Conservation (phyloP, 2,888 invertebrate genomes). For the Sympetrum striolatum region DNA sequence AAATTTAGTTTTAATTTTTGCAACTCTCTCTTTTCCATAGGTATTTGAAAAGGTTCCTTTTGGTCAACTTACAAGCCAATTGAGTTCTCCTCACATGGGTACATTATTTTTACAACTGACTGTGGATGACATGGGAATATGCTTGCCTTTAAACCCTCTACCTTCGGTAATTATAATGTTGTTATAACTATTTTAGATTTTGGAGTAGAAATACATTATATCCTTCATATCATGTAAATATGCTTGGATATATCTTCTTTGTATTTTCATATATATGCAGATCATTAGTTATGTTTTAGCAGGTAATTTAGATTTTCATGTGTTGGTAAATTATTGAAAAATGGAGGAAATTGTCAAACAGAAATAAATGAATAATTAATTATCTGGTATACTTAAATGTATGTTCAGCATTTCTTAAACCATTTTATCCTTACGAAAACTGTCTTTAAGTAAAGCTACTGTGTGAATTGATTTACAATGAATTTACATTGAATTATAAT, state of each 20-base stretch:
- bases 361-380: too few species aligned
- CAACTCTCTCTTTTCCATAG: slow-evolving; percentile 51
- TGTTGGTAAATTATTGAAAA: too few species aligned
- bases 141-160: slow-evolving; percentile 86
- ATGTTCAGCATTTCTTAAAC: too few species aligned
- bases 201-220: neutral
- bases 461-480: too few species aligned
- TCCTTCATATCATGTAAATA: neutral
- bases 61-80: slow-evolving; percentile 78
- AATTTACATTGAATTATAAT: too few species aligned
- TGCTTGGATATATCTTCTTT: neutral
- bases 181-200: neutral
- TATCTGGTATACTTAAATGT: too few species aligned
- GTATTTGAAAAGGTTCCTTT: slow-evolving; percentile 77
- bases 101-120: slow-evolving; percentile 92
- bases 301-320: too few species aligned
- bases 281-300: too few species aligned
- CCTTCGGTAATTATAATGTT: slow-evolving; percentile 65
- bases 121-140: slow-evolving; percentile 96
- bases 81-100: slow-evolving; percentile 81
- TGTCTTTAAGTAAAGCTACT: too few species aligned
- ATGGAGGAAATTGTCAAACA: too few species aligned
- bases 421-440: neutral
- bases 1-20: neutral
- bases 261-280: too few species aligned